Base-by-base conservation (phyloP, 2,888 invertebrate genomes). In the Julus scandinavius region DNA sequence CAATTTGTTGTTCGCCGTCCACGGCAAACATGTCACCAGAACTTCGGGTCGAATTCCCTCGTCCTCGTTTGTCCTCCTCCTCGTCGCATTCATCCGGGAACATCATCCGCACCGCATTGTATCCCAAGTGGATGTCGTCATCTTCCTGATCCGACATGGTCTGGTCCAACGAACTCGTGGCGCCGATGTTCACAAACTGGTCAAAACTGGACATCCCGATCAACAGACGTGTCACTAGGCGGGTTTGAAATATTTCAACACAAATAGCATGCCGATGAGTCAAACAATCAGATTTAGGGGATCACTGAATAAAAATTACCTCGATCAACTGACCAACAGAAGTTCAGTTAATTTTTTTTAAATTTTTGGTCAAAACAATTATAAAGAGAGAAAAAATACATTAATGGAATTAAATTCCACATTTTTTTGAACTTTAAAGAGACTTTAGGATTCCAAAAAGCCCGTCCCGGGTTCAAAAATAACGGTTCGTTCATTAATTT, bases 191-290 rank as follows among this genome's bases (percentile, higher is more conserved):
- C 29, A 11, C 13, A 80, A 5, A 13, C 6, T 38, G 80, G 38
- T 38, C 38, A 38, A 20, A 7, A 80, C 80, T 13, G 38, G 80
- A 38, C 80, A 80, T 80, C 38, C 11, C 13, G 80, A 9, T 20
- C 63, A 20, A 20, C 63, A 5, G 63, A n/a, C 0, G 63, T 3
- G 38, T 80, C 38, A 38, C 80, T 80, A 80, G 38, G 13, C 38
- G 4, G 80, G 80, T 38, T 38, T 38, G 38, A 80, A 38, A 80
- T 38, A 20, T 80, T 2, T 80, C 38, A 80, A 80, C 20, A 38
- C 80, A 80, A 80, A 80, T 38, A 80, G 80, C 80, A 80, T 38
- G 80, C 80, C 38, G 29, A 29, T 38, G 11, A 80, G 29, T 72
- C 5, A 72, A 29, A 29, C 80, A 29, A 38, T 29, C 20, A 7